These are phyloP conservation scores for Hoplostethus atlanticus DNA, from an alignment of 2,797 vertebrate species.

Conservation along the genomic window DNA sequence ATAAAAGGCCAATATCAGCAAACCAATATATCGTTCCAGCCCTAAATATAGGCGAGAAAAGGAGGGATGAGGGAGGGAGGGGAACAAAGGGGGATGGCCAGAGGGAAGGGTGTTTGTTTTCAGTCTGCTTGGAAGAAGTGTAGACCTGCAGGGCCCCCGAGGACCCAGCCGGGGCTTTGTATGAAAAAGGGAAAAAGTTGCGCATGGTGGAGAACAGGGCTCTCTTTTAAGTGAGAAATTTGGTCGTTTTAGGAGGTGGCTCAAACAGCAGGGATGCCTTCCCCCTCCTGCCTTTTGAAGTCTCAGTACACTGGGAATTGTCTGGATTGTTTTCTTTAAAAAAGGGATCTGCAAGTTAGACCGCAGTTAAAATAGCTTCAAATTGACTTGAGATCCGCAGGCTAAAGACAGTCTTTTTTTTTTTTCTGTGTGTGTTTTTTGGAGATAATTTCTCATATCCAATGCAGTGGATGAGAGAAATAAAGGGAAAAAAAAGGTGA, in stretches of 20 bases:
- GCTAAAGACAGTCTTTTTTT: constrained; percentile 18
- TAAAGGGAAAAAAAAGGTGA: neutral
- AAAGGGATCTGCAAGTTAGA: constrained; percentile 15
- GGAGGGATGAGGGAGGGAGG: neutral
- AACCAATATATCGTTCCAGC: constrained; percentile 10
- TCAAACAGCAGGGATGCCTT: constrained; percentile 22
- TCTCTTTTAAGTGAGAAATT: constrained; percentile 20
- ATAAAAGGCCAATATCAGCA: constrained; percentile 16
- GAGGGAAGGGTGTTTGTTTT: constrained; percentile 15
- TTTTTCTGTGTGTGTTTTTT: neutral
- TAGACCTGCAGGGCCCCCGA: constrained; percentile 16
- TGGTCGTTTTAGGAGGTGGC: constrained; percentile 33
- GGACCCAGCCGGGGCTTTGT: constrained; percentile 27
- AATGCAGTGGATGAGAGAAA: constrained; percentile 3
- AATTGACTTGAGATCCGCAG: constrained; percentile 24
- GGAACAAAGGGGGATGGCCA: constrained; percentile 9
- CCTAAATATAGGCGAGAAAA: constrained; percentile 17
- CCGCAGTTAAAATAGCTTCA: constrained; percentile 20
- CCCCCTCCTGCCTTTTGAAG: constrained; percentile 30
- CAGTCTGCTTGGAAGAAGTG: neutral
- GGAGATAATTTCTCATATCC: neutral
- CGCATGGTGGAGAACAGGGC: constrained; percentile 7
- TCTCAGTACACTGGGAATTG: constrained; percentile 3
- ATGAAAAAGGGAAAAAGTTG: neutral
- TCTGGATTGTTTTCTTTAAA: constrained; percentile 17